Base-by-base conservation (phyloP, 2,797 vertebrate species). In the Cheirogaleus major region DNA sequence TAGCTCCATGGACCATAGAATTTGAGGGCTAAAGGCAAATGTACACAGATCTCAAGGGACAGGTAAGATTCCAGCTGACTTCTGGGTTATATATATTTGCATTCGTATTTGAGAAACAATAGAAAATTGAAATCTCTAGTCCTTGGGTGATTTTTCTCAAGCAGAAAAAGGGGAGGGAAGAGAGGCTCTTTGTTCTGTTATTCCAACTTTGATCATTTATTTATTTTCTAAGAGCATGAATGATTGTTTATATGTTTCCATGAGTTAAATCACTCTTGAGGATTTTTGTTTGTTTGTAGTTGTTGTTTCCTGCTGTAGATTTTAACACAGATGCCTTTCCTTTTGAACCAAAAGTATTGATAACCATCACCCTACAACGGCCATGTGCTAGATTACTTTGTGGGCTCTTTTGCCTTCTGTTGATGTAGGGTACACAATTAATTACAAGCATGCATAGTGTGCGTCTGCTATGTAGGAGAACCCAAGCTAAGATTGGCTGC, bases 191-290 rank as follows among this genome's bases (percentile, higher is more conserved):
- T 95, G 73, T 93, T 97, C 84, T 90, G 25, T 95, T 97, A 96
- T 97, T 97, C 85, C 57, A 86, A 88, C 92, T 98, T 98, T 98
- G 96, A 98, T 97, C 96, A 97, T 97, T 85, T 25, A 73, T 84
- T 94, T 87, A 35, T 91, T 96, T 73, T 57, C 88, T 92, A 91
- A 96, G 95, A 92, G 94, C 84, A 67, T 76, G 96, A 95, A 97
- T 1, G 5, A 83, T 97, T 96, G 48, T 97, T 97, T 97, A 95
- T 17, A 78, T 78, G 80, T 94, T 97, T 98, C 95, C 84, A 85
- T 85, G 57, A 95, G 57, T 61, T 85, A 90, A 97, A 92, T 89
- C 43, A 50, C 57, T 89, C 78, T 38, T 27, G 86, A 78, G 25
- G 20, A 41, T 67, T 81, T 94, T 87, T 81, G 90, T 90, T 73